Evolutionary conservation across 2,888 invertebrate species (phyloP), one percentile per base, ranked within the genome.

Genomic region (Calliopum simillimum): DNA sequence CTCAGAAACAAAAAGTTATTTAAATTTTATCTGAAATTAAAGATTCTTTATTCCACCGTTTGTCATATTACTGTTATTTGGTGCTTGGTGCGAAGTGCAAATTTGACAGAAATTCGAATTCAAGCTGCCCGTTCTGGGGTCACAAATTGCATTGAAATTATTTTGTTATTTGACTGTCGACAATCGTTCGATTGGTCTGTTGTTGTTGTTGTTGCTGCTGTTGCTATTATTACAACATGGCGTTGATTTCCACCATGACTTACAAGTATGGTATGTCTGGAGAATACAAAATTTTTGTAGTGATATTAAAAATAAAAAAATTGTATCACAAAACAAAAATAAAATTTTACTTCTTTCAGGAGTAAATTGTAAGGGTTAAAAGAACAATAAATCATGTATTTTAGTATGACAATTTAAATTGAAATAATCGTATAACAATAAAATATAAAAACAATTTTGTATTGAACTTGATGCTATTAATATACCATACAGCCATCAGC

Each of bases 121-220:
- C 71, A 2, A 41, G 23, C 12, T 61, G 49, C 19, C 59, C 46
- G 74, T 76, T 74, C 76, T 74, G 81, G 73, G 72, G 77, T 73
- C 75, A 66, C 76, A 82, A 83, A 82, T 84, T 80, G 82, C 79
- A 81, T 78, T 81, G 80, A 79, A 84, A 84, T 83, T 83, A 82
- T 81, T 80, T 79, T 84, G 81, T 81, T 82, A 82, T 79, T 76
- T 33, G 33, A 79, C 71, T 69, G 78, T 75, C 72, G 72, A 67
- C 73, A 73, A 71, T 69, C 74, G 73, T 69, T 70, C 73, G 73
- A 61, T 21, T 43, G 41, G 41, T 14, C 16, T 61, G 41, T 4
- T 33, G 33, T 33, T 33, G 8, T 33, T 33, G 33, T 8, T 33
- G 2, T 33, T 33, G 8, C 8, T 25, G 16, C 67, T 56, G 33